Base-by-base conservation (phyloP, 2,113 vertebrate species). In the Oceanites oceanicus region DNA sequence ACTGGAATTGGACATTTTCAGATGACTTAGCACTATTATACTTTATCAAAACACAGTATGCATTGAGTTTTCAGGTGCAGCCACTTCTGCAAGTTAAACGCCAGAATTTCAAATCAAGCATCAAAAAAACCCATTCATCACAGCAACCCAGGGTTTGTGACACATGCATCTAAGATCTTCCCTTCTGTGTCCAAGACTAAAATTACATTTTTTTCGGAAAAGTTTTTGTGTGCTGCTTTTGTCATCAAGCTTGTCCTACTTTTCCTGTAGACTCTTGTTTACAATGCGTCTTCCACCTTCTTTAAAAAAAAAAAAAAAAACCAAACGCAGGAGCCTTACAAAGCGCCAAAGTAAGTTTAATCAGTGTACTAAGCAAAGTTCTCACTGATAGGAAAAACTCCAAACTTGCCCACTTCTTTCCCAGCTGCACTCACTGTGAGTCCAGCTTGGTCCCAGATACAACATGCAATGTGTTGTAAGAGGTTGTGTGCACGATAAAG, bases 1-100 rank as follows among this genome's bases (percentile, higher is more conserved):
- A 73, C 6, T 34, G 27, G 27, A 80, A 94, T 50, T 80, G 40
- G 45, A 86, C 79, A n/a, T 86, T 90, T 96, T 86, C 53, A 70
- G n/a, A 62, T 38, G 4, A 79, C 55, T 83, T 91, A 88, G 72
- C 45, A 77, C 49, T 44, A 14, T 4, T 80, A 40, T 8, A 86
- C 9, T 94, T 92, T 26, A 88, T n/a, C 59, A 70, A 88, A 88
- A 73, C 26, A 61, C 13, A 95, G 16, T 15, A 76, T 15, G 20
- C 68, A 45, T 0, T 40, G 34, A 92, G 52, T 38, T 77, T 81
- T 83, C 53, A 83, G 55, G 30, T 21, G 36, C 4, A 0, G 34
- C 32, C 53, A 53, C 36, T n/a, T 70, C 36, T 78, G 23, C 53
- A 79, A 76, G 30, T 88, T 44, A 88, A 95, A 62, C 1, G 1